Evolutionary conservation across 2,888 invertebrate genomes (phyloP).

Genomic region (Drosophila prolongata): DNA sequence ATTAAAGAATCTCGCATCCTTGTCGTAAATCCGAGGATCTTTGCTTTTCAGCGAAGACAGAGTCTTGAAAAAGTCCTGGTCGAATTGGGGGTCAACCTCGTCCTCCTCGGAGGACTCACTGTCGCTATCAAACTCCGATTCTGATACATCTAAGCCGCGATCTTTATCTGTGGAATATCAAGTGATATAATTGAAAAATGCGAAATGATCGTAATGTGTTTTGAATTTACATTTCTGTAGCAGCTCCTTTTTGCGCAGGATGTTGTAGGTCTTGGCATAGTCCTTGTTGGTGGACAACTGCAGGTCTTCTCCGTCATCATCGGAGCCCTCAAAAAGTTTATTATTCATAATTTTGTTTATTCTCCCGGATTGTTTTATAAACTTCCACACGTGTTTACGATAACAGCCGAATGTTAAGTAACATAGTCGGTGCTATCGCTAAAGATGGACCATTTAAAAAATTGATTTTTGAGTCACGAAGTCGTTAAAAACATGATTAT

Average conservation of each 20-base stretch:
- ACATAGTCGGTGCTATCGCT: constrained; percentile 4
- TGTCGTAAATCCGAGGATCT: constrained; percentile 95
- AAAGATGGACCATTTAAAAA: constrained; percentile 1
- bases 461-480: not conserved
- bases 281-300: constrained; percentile 89
- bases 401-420: constrained; percentile 1
- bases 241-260: constrained; percentile 94
- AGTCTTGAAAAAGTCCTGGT: constrained; percentile 95
- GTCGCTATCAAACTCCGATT: constrained; percentile 79
- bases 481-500: too few relatives aligned
- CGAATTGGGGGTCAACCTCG: constrained; percentile 84
- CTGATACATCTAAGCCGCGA: constrained; percentile 75
- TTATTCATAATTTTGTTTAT: constrained; percentile 63
- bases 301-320: constrained; percentile 85
- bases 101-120: constrained; percentile 81
- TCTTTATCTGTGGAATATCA: constrained; percentile 73
- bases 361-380: not conserved
- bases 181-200: not conserved
- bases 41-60: constrained; percentile 93
- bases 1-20: constrained; percentile 89
- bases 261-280: constrained; percentile 93
- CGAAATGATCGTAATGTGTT: not conserved
- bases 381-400: constrained; percentile 29
- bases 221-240: constrained; percentile 89
- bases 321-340: constrained; percentile 83